Evolutionary conservation across 2,888 invertebrate species (phyloP), one percentile per base, ranked within the genome.

Genomic region (Rhorus exstirpatorius): DNA sequence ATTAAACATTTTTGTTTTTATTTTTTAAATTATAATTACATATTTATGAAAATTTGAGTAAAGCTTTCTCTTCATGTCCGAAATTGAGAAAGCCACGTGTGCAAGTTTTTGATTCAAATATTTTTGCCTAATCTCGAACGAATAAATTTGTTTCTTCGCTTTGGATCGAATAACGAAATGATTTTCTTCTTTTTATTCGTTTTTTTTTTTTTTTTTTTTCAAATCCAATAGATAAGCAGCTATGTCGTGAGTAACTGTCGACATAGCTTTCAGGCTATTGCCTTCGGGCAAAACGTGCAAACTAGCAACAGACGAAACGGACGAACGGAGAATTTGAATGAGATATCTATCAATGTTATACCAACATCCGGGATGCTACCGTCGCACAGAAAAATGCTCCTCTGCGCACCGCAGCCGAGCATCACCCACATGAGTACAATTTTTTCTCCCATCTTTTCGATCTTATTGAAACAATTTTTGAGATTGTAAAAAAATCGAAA

Each of bases 261-360:
- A 77, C 88, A 88, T 77, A 89, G 86, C 68, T 83, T 90, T 81
- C 86, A 89, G 83, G 87, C 87, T 83, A 79, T 86, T 26, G 78
- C 86, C 55, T 65, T 85, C 35, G 83, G 85, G 70, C 86, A 84
- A 61, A 86, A 85, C 78, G 68, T 81, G 70, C 80, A 74, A 67
- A 80, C 65, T 61, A 81, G 53, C 21, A 79, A 84, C 81, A 71
- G 85, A 41, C 85, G 81, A 71, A 87, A 84, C 82, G 84, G 83
- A 35, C 85, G 71, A 76, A 78, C 49, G 21, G 82, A 84, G 49
- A 86, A 88, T 77, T 83, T 71, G 55, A 89, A 91, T 83, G 89
- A 91, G 71, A 91, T 91, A 86, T 90, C 92, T 63, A 91, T 92
- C 83, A 91, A 90, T 77, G 87, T 92, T 76, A 91, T 92, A 67